Percentiles rank a stretch among this genome's conserved stretches.
These are phyloP conservation scores for Scleropages formosus DNA, from an alignment of 2,797 vertebrate genomes.

Conservation along the genomic window DNA sequence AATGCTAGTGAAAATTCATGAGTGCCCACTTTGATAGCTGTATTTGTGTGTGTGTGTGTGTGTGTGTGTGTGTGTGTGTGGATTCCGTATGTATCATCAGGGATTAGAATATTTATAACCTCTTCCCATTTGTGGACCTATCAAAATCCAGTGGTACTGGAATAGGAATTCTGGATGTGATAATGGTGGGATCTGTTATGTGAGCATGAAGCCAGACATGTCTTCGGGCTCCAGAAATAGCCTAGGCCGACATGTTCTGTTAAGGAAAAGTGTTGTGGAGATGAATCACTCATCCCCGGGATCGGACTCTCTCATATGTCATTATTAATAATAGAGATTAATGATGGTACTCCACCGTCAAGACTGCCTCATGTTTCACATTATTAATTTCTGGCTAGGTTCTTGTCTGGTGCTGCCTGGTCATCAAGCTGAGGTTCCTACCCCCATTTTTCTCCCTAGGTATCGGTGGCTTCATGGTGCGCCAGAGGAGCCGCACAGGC, in stretches of 20 bases:
- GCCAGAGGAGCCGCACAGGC: slow-evolving; percentile 87
- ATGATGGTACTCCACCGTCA: slow-evolving; percentile 40
- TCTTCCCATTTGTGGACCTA: too few relatives aligned
- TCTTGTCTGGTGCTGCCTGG: slow-evolving; percentile 11
- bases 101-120: too few relatives aligned
- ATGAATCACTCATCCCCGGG: slow-evolving; percentile 42
- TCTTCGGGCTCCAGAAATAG: slow-evolving; percentile 36
- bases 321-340: slow-evolving; percentile 47
- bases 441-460: slow-evolving; percentile 59
- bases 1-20: slow-evolving; percentile 12
- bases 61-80: neutral
- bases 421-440: slow-evolving; percentile 24
- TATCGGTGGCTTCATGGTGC: slow-evolving; percentile 98
- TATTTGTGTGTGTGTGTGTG: neutral
- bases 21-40: neutral
- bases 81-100: neutral
- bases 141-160: neutral
- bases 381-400: slow-evolving; percentile 41
- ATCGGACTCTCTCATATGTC: slow-evolving; percentile 30
- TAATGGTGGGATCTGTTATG: too few relatives aligned
- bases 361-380: slow-evolving; percentile 8
- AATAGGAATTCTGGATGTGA: neutral
- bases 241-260: slow-evolving; percentile 40
- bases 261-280: slow-evolving; percentile 22
- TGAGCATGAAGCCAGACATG: neutral